A percentile compares a stretch with the other conserved stretches of the same genome.
Evolutionary conservation across 2,113 vertebrate genomes (phyloP).

Genomic region (Furnarius figulus): DNA sequence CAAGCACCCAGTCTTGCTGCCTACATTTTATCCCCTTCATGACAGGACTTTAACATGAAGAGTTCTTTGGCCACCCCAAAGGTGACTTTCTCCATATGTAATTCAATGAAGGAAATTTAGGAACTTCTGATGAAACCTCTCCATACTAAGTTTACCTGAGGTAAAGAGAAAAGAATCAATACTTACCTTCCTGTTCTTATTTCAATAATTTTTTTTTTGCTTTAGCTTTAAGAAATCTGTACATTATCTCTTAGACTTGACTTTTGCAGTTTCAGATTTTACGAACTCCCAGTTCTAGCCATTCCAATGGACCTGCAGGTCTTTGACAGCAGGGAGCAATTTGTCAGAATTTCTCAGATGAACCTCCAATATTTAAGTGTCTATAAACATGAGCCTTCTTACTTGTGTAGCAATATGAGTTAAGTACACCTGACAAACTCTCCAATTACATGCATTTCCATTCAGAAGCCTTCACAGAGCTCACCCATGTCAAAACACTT

Average conservation of each 20-base stretch:
- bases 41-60: not conserved
- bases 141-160: not conserved
- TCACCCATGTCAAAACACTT: not conserved
- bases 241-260: not conserved
- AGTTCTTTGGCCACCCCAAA: not conserved
- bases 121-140: not conserved
- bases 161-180: not conserved
- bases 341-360: not conserved
- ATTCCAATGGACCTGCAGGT: not conserved
- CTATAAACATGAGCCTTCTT: not conserved
- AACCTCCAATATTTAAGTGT: not conserved
- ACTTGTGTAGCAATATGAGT: not conserved
- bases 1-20: not conserved
- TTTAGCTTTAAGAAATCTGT: not conserved
- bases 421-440: not conserved
- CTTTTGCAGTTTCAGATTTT: not conserved
- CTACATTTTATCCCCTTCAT: not conserved
- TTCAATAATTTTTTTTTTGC: not conserved
- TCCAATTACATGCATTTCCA: not conserved
- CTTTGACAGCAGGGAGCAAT: not conserved
- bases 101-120: not conserved
- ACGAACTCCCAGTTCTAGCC: not conserved
- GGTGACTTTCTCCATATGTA: not conserved
- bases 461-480: not conserved
- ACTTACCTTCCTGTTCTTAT: not conserved